Conservation (phyloP, 2,888 invertebrate species). For the Ennomos fuscantarius region DNA sequence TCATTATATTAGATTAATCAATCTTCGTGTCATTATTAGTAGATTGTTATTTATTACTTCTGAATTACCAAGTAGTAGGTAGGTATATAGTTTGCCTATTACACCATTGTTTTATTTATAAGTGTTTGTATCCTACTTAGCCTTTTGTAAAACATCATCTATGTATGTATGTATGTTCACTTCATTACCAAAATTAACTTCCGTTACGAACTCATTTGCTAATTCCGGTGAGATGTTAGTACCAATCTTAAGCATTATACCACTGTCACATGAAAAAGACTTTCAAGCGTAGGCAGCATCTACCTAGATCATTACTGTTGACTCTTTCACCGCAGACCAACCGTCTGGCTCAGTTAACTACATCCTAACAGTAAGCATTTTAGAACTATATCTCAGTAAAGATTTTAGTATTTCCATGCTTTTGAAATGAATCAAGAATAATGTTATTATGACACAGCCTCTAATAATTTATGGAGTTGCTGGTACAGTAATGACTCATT, state of each 20-base stretch:
- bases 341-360: constrained; percentile 41
- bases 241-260: constrained; percentile 24
- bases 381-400: constrained; percentile 12
- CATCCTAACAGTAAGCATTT: background rate
- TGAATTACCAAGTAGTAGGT: too few species aligned
- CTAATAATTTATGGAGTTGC: constrained; percentile 22
- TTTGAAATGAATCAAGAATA: background rate
- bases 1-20: too few species aligned
- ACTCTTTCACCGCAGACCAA: constrained; percentile 42
- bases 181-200: constrained; percentile 17
- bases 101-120: background rate
- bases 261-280: constrained; percentile 42
- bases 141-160: background rate
- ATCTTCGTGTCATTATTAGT: too few species aligned
- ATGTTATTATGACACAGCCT: constrained; percentile 11
- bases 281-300: constrained; percentile 58
- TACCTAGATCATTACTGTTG: constrained; percentile 50
- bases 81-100: background rate
- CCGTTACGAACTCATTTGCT: constrained; percentile 36
- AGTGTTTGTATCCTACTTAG: background rate
- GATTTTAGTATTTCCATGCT: background rate
- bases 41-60: too few species aligned
- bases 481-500: constrained; percentile 64
- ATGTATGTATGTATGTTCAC: too few species aligned
- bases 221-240: constrained; percentile 21